Evolutionary conservation across 2,113 vertebrate species (phyloP).

Genomic region (Indicator indicator): DNA sequence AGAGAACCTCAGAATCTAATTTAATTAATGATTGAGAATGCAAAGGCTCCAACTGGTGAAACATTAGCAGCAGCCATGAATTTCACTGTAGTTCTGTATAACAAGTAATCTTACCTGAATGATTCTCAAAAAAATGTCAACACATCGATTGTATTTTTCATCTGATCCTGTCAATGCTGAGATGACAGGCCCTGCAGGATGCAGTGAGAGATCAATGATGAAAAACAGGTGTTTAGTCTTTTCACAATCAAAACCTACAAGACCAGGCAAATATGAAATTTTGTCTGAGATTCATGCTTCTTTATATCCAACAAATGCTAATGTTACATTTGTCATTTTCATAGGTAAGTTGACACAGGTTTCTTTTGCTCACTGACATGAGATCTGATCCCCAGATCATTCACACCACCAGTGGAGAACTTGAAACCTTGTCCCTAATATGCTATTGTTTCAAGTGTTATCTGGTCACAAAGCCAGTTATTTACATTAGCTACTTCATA

Average conservation of each 20-base stretch:
- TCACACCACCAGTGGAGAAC: neutral
- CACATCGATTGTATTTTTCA: conserved; percentile 76
- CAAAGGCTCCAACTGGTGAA: conserved; percentile 66
- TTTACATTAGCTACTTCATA: neutral
- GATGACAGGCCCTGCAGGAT: conserved; percentile 75
- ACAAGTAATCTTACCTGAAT: conserved; percentile 76
- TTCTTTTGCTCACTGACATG: neutral
- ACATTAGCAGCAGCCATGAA: conserved; percentile 64
- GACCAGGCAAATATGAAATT: conserved; percentile 30
- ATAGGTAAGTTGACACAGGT: neutral
- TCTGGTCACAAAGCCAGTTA: neutral
- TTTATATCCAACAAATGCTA: neutral
- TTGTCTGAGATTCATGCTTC: neutral
- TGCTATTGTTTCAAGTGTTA: neutral
- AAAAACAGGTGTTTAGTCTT: conserved; percentile 58
- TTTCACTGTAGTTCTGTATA: conserved; percentile 71
- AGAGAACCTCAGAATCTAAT: conserved; percentile 65
- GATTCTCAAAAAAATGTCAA: conserved; percentile 78
- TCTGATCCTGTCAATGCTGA: conserved; percentile 74
- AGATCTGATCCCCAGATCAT: neutral
- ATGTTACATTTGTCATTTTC: neutral
- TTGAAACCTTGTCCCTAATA: neutral
- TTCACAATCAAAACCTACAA: conserved; percentile 61
- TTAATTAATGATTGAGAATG: conserved; percentile 70
- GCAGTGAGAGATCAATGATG: conserved; percentile 73